These are phyloP conservation scores for Spodoptera litura DNA, from an alignment of 1,140 invertebrate genomes.

Conservation along the genomic window DNA sequence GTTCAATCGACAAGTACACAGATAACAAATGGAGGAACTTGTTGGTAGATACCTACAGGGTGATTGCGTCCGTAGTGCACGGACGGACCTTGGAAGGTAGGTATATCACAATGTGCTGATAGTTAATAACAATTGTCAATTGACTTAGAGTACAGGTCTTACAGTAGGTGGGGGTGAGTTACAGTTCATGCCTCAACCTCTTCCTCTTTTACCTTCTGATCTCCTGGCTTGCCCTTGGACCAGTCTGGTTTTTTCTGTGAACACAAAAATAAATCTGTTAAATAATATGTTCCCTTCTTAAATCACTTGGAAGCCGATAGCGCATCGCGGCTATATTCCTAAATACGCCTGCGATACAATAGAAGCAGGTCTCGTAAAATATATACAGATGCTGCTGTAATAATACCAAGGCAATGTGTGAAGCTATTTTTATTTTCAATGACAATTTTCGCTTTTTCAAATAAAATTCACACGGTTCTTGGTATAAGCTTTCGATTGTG, in stretches of 20 bases:
- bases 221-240: slow-evolving; percentile 94
- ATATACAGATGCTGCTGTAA: slow-evolving; percentile 38
- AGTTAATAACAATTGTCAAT: slow-evolving; percentile 56
- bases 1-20: slow-evolving; percentile 62
- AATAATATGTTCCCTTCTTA: slow-evolving; percentile 22
- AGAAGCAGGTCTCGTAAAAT: slow-evolving; percentile 33
- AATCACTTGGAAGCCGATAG: slow-evolving; percentile 12
- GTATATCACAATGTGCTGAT: slow-evolving; percentile 62
- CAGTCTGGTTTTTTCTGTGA: slow-evolving; percentile 96
- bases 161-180: slow-evolving; percentile 70
- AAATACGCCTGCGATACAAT: slow-evolving; percentile 22
- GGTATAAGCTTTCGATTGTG: slow-evolving; percentile 40
- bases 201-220: slow-evolving; percentile 95
- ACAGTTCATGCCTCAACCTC: slow-evolving; percentile 92
- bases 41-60: slow-evolving; percentile 50
- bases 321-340: slow-evolving; percentile 45
- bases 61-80: slow-evolving; percentile 27
- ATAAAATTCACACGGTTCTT: slow-evolving; percentile 44
- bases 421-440: slow-evolving; percentile 24
- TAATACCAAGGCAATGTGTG: slow-evolving; percentile 4
- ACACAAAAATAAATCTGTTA: slow-evolving; percentile 54
- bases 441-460: not conserved
- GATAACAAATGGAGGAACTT: slow-evolving; percentile 63
- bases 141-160: slow-evolving; percentile 66
- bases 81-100: slow-evolving; percentile 54